Evolutionary conservation across 2,888 invertebrate species (phyloP).

Genomic region (Chloromyia formosa): DNA sequence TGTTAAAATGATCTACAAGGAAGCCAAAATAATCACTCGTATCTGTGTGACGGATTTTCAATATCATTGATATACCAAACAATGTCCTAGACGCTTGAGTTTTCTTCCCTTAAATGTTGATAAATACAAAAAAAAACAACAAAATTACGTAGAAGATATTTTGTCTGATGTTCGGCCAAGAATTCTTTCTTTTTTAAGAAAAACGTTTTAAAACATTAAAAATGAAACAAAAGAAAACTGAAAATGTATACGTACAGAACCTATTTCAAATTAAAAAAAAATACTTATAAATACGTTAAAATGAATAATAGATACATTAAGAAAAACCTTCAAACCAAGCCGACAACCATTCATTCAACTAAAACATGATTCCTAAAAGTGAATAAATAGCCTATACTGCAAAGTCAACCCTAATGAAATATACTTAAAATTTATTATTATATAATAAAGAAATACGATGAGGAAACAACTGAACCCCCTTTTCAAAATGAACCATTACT

Average conservation of each 20-base stretch:
- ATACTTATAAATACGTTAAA: not conserved
- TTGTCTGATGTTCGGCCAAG: too few species aligned
- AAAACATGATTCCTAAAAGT: not conserved
- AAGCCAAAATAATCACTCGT: not conserved
- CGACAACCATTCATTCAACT: not conserved
- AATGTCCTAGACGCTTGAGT: not conserved
- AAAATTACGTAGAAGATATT: constrained; percentile 5
- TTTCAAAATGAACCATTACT: not conserved
- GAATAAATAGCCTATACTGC: not conserved
- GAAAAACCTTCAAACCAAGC: not conserved
- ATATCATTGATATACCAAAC: not conserved
- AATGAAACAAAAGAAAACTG: not conserved
- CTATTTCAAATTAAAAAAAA: not conserved
- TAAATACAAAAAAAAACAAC: not conserved
- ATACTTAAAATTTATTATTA: constrained; percentile 3
- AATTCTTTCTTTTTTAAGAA: not conserved
- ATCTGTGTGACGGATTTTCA: not conserved
- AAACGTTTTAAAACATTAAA: not conserved
- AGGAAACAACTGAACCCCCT: too few species aligned
- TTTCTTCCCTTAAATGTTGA: not conserved
- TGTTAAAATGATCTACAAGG: not conserved
- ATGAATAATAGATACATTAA: not conserved
- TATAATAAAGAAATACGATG: not conserved
- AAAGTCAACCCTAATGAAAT: not conserved
- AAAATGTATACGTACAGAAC: constrained; percentile 42